These are phyloP conservation scores for Pentalonia nigronervosa DNA, from an alignment of 1,140 invertebrate genomes.

Conservation along the genomic window DNA sequence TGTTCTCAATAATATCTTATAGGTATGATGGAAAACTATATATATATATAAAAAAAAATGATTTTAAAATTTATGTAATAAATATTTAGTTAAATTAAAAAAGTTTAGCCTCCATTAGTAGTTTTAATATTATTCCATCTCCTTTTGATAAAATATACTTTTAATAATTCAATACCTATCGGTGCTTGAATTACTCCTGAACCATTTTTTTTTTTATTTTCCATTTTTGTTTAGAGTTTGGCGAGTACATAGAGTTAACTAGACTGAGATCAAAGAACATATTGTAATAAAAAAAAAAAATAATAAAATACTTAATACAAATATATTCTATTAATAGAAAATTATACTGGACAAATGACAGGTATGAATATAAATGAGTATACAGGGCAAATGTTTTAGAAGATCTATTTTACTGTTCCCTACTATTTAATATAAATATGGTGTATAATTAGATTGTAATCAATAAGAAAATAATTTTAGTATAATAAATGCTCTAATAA, in stretches of 20 bases:
- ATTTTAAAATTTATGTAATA: neutral
- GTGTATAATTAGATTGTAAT: neutral
- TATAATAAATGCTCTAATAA: neutral
- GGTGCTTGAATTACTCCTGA: neutral
- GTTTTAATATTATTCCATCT: neutral
- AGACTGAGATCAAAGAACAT: neutral
- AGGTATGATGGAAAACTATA: neutral
- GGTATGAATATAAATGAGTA: neutral
- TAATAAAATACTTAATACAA: too few species aligned
- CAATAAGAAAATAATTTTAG: neutral
- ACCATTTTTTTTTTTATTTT: neutral
- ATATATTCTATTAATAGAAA: neutral
- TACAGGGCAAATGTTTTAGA: neutral
- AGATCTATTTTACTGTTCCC: neutral
- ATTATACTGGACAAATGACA: neutral
- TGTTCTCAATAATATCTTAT: neutral
- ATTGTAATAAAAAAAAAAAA: neutral
- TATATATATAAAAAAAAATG: neutral
- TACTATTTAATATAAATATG: neutral
- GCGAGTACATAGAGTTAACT: slow-evolving; percentile 23
- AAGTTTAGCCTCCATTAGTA: neutral
- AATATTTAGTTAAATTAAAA: slow-evolving; percentile 13
- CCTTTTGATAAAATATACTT: neutral
- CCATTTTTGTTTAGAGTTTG: neutral
- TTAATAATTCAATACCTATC: neutral